These are phyloP conservation scores for Phortica magna DNA, from an alignment of 2,888 invertebrate genomes.

Conservation along the genomic window DNA sequence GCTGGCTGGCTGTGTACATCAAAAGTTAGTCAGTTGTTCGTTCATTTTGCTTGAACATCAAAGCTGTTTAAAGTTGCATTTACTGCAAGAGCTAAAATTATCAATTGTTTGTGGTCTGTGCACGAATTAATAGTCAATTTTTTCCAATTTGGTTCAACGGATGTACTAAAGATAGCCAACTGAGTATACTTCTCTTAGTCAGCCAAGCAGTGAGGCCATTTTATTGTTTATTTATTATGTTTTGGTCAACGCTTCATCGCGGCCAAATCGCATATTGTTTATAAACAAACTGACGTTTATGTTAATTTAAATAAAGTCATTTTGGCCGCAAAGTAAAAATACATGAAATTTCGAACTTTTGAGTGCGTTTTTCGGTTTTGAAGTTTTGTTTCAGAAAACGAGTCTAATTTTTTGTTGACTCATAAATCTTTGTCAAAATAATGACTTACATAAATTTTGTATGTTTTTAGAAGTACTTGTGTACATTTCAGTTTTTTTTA, in stretches of 20 bases:
- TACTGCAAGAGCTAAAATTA: no score
- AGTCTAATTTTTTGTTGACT: background rate
- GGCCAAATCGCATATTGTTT: background rate
- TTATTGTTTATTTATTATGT: background rate
- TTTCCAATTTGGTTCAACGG: no score
- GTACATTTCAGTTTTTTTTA: no score
- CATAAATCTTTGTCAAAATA: background rate
- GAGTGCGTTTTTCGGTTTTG: background rate
- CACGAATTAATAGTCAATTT: no score
- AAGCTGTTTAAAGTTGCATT: no score
- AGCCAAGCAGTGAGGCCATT: background rate
- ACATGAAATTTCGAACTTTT: background rate
- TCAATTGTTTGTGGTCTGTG: no score
- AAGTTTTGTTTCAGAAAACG: background rate
- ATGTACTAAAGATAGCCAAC: no score
- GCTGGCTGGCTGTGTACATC: no score
- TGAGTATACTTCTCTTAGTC: background rate
- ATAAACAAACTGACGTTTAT: background rate
- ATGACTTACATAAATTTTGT: background rate
- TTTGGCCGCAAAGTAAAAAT: background rate
- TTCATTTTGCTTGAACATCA: no score
- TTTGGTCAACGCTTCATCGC: background rate
- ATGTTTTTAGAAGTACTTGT: no score
- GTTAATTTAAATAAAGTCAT: background rate
- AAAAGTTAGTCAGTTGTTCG: no score